Base-by-base conservation (phyloP, 2,888 invertebrate species). In the Phortica okadai region DNA sequence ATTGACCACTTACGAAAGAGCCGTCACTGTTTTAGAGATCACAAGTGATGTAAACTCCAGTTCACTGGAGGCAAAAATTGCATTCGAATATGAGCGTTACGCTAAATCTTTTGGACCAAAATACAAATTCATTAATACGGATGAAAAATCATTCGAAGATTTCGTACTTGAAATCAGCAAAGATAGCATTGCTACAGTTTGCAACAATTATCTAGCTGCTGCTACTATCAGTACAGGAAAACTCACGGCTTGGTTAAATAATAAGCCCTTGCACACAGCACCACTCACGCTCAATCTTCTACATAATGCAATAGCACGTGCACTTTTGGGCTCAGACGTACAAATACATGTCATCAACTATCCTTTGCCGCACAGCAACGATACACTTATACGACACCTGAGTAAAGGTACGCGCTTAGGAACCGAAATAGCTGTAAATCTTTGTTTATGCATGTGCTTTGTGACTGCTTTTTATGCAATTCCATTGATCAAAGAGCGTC, bases 371-470 rank as follows among this genome's bases (percentile, higher is more conserved):
- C 94, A 93, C 70, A 93, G 92, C 3, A 91, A 93, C 25, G 90
- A 91, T 14, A 93, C 93, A 76, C 92, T 93, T 90, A 93, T 94
- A 84, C 11, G 75, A 21, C 74, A 79, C 0, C 74, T 85, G 0
- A 77, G 78, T 14, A 81, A 77, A 8, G 81, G 80, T 0, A 76
- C 80, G 10, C 78, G 76, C 67, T 84, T 92, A 82, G 93, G 93
- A 50, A 92, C 93, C 90, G 94, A 94, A 86, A 85, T 95, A 4
- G 93, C 95, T 0, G 93, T 94, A 77, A 94, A 94, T 80, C 92
- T 96, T 69, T 94, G 94, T 1, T 95, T 95, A 88, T 94, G 95
- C 86, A 92, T 96, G 91, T 93, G 94, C 1, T 95, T 96, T 84
- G 94, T 94, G 1, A 93, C 93, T 66, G 80, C 84, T 3, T 94